A percentile compares a stretch with the other conserved stretches of the same genome.
These are phyloP conservation scores for Drosophila seclusa DNA, from an alignment of 2,888 invertebrate species.

Conservation along the genomic window DNA sequence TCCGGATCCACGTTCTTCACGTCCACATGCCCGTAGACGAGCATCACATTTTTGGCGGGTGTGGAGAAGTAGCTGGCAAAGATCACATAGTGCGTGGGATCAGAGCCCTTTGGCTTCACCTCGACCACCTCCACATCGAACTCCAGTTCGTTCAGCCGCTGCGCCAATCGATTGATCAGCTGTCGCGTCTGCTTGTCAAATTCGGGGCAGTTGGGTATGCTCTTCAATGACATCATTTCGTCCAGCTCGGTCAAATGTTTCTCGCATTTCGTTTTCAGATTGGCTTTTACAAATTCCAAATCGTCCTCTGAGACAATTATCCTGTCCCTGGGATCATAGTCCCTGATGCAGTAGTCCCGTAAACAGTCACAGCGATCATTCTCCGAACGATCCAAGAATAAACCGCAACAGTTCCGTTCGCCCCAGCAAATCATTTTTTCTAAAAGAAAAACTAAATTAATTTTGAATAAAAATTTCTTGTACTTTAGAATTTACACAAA, in stretches of 20 bases:
- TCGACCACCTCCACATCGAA: conserved; percentile 49
- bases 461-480: neutral
- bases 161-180: conserved; percentile 36
- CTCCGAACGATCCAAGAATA: conserved; percentile 24
- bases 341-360: conserved; percentile 43
- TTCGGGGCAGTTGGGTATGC: neutral
- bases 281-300: neutral
- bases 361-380: conserved; percentile 43
- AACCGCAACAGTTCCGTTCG: conserved; percentile 34
- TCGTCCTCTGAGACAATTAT: conserved; percentile 2
- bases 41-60: conserved; percentile 48
- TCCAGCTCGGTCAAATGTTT: conserved; percentile 20
- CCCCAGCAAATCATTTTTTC: conserved; percentile 61
- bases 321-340: conserved; percentile 21
- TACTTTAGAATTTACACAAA: neutral
- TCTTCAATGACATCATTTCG: conserved; percentile 30
- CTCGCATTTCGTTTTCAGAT: rapidly evolving
- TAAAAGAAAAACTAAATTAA: neutral
- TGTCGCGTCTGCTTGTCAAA: conserved; percentile 24
- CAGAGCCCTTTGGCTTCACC: neutral
- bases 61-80: conserved; percentile 57
- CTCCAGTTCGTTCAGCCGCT: conserved; percentile 31
- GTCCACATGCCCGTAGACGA: conserved; percentile 48
- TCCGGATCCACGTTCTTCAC: conserved; percentile 12
- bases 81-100: conserved; percentile 25